Conservation (phyloP, 1,140 invertebrate genomes). For the Drosophila kohkoa region DNA sequence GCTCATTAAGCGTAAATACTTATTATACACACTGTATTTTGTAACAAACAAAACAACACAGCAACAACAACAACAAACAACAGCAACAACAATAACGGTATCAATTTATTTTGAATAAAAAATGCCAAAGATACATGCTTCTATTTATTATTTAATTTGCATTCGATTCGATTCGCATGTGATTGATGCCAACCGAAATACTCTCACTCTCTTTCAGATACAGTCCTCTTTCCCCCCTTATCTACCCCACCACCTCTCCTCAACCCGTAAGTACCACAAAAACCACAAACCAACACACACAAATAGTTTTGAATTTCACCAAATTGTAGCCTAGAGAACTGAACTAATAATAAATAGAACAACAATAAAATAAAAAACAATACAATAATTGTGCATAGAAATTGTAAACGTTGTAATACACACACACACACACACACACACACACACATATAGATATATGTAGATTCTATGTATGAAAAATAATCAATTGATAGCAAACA, state of each 20-base stretch:
- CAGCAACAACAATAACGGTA: slow-evolving; percentile 57
- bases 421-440: no score
- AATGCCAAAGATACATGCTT: slow-evolving; percentile 73
- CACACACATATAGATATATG: slow-evolving; percentile 16
- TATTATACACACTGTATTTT: slow-evolving; percentile 68
- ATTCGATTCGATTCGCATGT: slow-evolving; percentile 2
- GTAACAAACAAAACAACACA: slow-evolving; percentile 42
- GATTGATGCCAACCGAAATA: background rate
- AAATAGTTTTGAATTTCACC: slow-evolving; percentile 47
- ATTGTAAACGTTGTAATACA: slow-evolving; percentile 11
- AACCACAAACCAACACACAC: background rate
- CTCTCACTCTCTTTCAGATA: background rate
- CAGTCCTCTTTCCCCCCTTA: background rate
- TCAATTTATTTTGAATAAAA: slow-evolving; percentile 80
- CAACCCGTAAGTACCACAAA: background rate
- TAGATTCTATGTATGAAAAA: slow-evolving; percentile 13
- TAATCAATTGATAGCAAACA: slow-evolving; percentile 5
- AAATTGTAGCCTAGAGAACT: slow-evolving; percentile 47
- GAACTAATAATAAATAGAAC: slow-evolving; percentile 43
- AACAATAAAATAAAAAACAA: slow-evolving; percentile 25
- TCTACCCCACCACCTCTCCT: background rate
- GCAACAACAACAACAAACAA: slow-evolving; percentile 19
- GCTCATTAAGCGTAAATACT: slow-evolving; percentile 62
- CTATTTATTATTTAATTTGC: slow-evolving; percentile 39
- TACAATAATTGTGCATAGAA: slow-evolving; percentile 61